Percentiles rank a stretch among this genome's conserved stretches.
Conservation (phyloP, 2,113 vertebrate genomes). For the Clupea harengus region DNA sequence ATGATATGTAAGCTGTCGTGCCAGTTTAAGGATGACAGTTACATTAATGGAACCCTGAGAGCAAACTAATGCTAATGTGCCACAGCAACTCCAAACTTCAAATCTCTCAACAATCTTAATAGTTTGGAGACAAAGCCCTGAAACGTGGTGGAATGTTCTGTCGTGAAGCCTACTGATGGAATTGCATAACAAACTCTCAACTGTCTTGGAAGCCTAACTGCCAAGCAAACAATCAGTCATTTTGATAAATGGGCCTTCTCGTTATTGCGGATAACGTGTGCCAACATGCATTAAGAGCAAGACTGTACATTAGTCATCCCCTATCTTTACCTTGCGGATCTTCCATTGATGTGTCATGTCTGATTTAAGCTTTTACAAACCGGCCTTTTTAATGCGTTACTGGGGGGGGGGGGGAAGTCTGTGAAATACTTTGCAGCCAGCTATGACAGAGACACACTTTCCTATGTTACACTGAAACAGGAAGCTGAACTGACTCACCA, state of each 20-base stretch:
- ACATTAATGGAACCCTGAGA: background rate
- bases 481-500: no score
- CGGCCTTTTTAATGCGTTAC: no score
- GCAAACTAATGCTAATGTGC: background rate
- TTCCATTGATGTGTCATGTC: background rate
- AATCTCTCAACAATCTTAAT: background rate
- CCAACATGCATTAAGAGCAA: background rate
- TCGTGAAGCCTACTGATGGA: background rate
- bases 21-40: background rate
- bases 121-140: background rate
- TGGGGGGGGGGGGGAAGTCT: no score
- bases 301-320: background rate
- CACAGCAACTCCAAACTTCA: background rate
- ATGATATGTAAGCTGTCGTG: background rate
- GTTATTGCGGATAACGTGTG: background rate
- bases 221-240: background rate
- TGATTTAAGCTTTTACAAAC: background rate
- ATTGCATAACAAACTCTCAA: background rate
- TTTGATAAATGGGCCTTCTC: background rate
- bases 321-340: background rate
- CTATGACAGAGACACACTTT: no score
- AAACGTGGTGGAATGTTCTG: background rate
- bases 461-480: background rate
- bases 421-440: no score
- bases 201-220: background rate